phyloP scores from a whole-genome alignment of 1,140 invertebrate species.

The Drosophila santomea region DNA sequence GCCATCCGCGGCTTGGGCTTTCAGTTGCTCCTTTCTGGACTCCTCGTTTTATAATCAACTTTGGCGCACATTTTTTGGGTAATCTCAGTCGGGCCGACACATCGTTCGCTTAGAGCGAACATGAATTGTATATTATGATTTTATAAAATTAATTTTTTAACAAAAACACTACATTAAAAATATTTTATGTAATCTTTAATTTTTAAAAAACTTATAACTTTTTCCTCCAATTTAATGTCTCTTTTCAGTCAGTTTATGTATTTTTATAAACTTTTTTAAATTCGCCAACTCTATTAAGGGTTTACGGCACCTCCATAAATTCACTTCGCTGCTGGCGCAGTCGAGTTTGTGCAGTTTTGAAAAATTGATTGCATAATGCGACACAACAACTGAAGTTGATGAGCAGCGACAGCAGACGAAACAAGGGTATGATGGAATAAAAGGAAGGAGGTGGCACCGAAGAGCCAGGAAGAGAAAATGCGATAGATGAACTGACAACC shows the following conservation, averaged over 20 bases:
- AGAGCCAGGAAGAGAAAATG: conserved; percentile 3
- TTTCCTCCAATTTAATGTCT: too few species aligned
- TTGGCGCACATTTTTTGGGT: conserved; percentile 22
- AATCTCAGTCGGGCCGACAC: neutral
- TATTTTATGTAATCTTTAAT: too few species aligned
- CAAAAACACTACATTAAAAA: too few species aligned
- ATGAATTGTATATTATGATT: too few species aligned
- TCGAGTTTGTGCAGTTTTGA: conserved; percentile 44
- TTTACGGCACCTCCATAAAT: conserved; percentile 1
- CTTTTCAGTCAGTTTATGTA: neutral
- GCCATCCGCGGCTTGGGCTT: conserved; percentile 9
- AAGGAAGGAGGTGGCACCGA: neutral
- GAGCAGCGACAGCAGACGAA: conserved; percentile 46
- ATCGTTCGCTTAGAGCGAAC: too few species aligned
- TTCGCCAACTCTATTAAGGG: conserved; percentile 1
- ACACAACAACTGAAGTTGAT: conserved; percentile 65
- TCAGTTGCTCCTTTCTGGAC: conserved; percentile 8
- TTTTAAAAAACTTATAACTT: too few species aligned
- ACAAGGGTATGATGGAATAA: conserved; percentile 10
- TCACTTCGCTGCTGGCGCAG: conserved; percentile 6
- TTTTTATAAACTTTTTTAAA: neutral
- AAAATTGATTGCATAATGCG: conserved; percentile 70
- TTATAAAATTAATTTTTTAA: too few species aligned
- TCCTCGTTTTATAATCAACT: conserved; percentile 46
- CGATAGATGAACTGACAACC: conserved; percentile 37